phyloP scores from a whole-genome alignment of 2,797 vertebrate species.

The Gymnoscopelus braueri region DNA sequence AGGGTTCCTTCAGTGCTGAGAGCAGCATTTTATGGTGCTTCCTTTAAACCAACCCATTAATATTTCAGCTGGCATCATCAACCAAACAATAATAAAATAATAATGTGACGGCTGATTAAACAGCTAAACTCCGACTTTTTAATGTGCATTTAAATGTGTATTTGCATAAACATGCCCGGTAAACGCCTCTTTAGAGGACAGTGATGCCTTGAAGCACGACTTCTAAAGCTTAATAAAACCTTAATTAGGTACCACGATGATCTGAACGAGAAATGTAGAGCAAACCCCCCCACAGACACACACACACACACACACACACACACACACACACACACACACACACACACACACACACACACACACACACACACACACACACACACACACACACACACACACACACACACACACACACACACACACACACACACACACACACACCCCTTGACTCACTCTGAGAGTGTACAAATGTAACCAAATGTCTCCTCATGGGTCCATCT shows the following conservation, averaged over 20 bases:
- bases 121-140: conserved; percentile 81
- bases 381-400: background rate
- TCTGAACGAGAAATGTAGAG: conserved; percentile 47
- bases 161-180: conserved; percentile 82
- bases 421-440: background rate
- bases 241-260: conserved; percentile 72
- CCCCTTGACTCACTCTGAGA: no score
- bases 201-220: conserved; percentile 76
- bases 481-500: no score
- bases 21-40: conserved; percentile 77
- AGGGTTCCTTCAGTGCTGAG: conserved; percentile 74
- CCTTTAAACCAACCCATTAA: conserved; percentile 80
- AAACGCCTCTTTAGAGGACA: conserved; percentile 80
- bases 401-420: background rate
- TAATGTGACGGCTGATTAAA: conserved; percentile 84
- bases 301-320: background rate
- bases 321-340: background rate
- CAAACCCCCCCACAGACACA: conserved; percentile 1
- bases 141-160: conserved; percentile 81
- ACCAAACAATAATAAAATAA: conserved; percentile 85
- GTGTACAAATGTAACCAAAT: no score
- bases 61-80: conserved; percentile 81
- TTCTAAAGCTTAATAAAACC: conserved; percentile 79
- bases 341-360: no score
- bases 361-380: no score